Conservation (phyloP, 1,140 invertebrate genomes). For the Drosophila biarmipes region DNA sequence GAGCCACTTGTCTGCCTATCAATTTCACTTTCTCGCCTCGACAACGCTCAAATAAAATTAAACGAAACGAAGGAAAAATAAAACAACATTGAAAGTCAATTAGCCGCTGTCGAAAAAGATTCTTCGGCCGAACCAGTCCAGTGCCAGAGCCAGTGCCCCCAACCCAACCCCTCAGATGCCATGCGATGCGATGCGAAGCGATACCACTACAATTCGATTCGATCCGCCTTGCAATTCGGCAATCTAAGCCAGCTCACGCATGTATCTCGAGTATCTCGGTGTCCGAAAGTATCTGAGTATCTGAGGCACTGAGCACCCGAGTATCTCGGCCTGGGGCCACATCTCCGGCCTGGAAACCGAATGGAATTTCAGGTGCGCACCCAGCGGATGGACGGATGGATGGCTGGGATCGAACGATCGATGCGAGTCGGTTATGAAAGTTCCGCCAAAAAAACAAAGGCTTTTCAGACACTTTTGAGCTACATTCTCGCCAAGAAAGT, state of each 20-base stretch:
- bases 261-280: constrained; percentile 4
- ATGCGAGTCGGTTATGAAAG: constrained; percentile 35
- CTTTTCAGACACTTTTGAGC: constrained; percentile 29
- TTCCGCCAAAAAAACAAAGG: constrained; percentile 12
- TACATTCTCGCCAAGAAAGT: constrained; percentile 47
- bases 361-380: constrained; percentile 38
- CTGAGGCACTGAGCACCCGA: constrained; percentile 18
- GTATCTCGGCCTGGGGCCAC: constrained; percentile 24
- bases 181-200: background rate
- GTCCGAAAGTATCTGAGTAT: constrained; percentile 7
- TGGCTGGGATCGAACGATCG: constrained; percentile 7
- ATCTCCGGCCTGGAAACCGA: constrained; percentile 23
- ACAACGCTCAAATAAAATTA: constrained; percentile 30
- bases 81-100: constrained; percentile 80
- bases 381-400: constrained; percentile 3
- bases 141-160: background rate
- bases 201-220: background rate
- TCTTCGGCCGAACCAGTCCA: constrained; percentile 48
- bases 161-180: background rate
- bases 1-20: constrained; percentile 65
- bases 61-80: constrained; percentile 20
- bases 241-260: constrained; percentile 29
- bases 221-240: constrained; percentile 14
- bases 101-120: constrained; percentile 70
- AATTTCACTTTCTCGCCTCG: constrained; percentile 76